Percentiles rank a stretch among this genome's conserved stretches.
Conservation (phyloP, 2,888 invertebrate genomes). For the Belgica antarctica region DNA sequence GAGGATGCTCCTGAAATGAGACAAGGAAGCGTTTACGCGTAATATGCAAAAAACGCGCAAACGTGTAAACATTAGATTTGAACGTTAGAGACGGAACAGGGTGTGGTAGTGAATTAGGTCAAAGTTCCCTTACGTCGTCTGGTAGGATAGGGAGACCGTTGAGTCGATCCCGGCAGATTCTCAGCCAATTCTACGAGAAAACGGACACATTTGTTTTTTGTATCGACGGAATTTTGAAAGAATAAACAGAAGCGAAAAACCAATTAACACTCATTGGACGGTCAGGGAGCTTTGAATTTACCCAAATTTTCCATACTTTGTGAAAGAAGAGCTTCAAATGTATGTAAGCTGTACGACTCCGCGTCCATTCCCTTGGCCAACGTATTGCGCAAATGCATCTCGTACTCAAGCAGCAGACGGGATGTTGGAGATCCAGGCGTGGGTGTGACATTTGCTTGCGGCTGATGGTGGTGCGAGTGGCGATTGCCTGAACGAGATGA, state of each 20-base stretch:
- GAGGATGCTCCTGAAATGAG: conserved; percentile 60
- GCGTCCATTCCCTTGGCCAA: conserved; percentile 94
- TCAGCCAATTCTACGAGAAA: conserved; percentile 74
- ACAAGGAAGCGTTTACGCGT: background rate
- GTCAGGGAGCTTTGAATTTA: conserved; percentile 52
- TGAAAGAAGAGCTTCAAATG: conserved; percentile 86
- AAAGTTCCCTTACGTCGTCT: conserved; percentile 72
- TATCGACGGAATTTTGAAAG: background rate
- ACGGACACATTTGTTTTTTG: conserved; percentile 3
- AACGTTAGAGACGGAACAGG: background rate
- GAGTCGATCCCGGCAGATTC: conserved; percentile 78
- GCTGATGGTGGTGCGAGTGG: conserved; percentile 66
- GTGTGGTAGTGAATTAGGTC: background rate
- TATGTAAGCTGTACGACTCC: conserved; percentile 90
- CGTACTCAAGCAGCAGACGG: conserved; percentile 82
- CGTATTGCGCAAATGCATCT: conserved; percentile 90
- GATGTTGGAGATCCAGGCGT: conserved; percentile 82
- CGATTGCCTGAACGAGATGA: conserved; percentile 58
- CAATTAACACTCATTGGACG: conserved; percentile 44
- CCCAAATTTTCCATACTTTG: conserved; percentile 96
- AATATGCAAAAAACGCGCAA: conserved; percentile 5
- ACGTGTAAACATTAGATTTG: background rate
- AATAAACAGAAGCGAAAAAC: background rate
- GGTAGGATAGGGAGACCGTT: conserved; percentile 80
- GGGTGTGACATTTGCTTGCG: conserved; percentile 69